These are phyloP conservation scores for Oligia fasciuncula DNA, from an alignment of 2,888 invertebrate species.

Conservation along the genomic window DNA sequence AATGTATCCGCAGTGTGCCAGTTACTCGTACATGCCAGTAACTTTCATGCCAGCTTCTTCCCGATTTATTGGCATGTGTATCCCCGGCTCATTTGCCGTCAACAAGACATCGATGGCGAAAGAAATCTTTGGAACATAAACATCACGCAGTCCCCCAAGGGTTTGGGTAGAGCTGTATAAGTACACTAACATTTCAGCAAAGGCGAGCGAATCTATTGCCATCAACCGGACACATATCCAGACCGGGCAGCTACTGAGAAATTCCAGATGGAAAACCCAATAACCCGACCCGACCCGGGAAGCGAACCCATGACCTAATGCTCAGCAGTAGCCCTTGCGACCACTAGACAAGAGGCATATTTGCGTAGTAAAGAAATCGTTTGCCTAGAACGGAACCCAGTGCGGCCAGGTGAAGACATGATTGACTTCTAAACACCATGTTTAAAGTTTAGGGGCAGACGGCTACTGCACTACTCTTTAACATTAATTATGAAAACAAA, in stretches of 20 bases:
- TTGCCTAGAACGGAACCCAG: slow-evolving; percentile 61
- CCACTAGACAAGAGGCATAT: neutral
- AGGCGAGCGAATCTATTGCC: neutral
- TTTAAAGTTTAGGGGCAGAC: slow-evolving; percentile 32
- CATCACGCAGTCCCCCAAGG: too few relatives aligned
- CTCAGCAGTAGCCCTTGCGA: too few relatives aligned
- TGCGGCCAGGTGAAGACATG: slow-evolving; percentile 35
- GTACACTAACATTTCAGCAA: neutral
- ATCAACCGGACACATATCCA: neutral
- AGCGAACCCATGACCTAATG: neutral
- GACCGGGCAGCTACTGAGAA: neutral
- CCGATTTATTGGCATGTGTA: too few relatives aligned
- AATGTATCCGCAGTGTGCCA: too few relatives aligned
- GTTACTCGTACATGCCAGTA: too few relatives aligned
- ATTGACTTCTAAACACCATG: slow-evolving; percentile 50
- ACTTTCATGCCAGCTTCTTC: too few relatives aligned
- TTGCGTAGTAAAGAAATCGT: slow-evolving; percentile 64
- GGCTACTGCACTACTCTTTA: slow-evolving; percentile 38
- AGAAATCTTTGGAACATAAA: slow-evolving; percentile 59
- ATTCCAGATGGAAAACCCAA: neutral
- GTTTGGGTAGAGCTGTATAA: neutral
- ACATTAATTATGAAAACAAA: slow-evolving; percentile 19
- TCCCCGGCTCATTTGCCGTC: slow-evolving; percentile 26
- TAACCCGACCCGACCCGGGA: too few relatives aligned
- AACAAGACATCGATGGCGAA: slow-evolving; percentile 62